Base-by-base conservation (phyloP, 2,888 invertebrate species). In the Chalcosyrphus nemorum region DNA sequence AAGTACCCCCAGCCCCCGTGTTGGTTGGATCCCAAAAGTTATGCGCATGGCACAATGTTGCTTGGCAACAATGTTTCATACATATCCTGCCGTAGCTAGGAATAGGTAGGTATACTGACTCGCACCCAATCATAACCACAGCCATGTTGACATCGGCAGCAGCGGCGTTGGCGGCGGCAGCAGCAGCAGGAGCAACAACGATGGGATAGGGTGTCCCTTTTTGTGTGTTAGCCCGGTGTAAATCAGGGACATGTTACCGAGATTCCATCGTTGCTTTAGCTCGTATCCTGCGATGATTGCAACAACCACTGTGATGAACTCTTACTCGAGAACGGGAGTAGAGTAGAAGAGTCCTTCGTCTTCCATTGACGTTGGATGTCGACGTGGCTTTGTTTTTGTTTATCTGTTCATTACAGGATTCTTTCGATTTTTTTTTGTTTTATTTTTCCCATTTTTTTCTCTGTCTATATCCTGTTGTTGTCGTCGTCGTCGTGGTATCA, bases 361-460 rank as follows among this genome's bases (percentile, higher is more conserved):
- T 47, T 52, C 50, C 27, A 75, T 75, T 57, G 63, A 76, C 63
- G 38, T 63, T 54, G 65, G n/a, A 77, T 77, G 77, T 78, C 71
- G 82, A 80, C 80, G 80, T 80, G 70, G 70, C 80, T 84, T 84
- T 84, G 80, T 75, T 84, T 84, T 84, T 84, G 80, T 84, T 84
- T 78, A 84, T 78, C 78, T 72, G 82, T 86, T 87, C 85, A 82
- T 82, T 82, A 75, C 82, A 72, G 71, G 74, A 86, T 82, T 81
- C 52, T 74, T 72, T 77, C 15, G 29, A 15, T 15, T 21, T 59
- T 35, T 56, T 74, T 59, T 61, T 59, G 45, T 56, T 27, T 32
- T 54, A 7, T 11, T 11, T 57, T 71, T 86, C 27, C 56, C 50
- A 15, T 11, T 57, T 71, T 84, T 32, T 57, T 43, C 29, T 54